Evolutionary conservation across 2,888 invertebrate species (phyloP).

Genomic region (Augochlorella aurata): DNA sequence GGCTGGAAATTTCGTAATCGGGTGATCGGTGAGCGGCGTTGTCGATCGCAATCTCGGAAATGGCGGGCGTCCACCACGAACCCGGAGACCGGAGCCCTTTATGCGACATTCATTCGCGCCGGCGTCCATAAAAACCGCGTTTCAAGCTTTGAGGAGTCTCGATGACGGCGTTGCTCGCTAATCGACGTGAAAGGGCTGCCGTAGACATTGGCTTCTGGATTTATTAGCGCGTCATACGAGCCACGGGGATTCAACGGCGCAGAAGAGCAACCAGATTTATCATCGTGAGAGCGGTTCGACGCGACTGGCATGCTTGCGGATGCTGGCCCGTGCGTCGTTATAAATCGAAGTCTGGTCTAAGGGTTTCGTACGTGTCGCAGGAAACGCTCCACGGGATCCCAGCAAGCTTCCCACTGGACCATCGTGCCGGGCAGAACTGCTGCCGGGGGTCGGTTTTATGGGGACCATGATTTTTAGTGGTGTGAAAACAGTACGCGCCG

Average conservation of each 20-base stretch:
- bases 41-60: slow-evolving; percentile 42
- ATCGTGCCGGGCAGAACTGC: background rate
- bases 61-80: slow-evolving; percentile 17
- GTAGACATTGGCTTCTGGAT: slow-evolving; percentile 54
- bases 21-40: slow-evolving; percentile 23
- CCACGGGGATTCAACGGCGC: slow-evolving; percentile 54
- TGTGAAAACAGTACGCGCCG: slow-evolving; percentile 19
- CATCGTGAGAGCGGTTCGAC: slow-evolving; percentile 62
- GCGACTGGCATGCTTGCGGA: slow-evolving; percentile 55
- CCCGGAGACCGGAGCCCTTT: slow-evolving; percentile 6
- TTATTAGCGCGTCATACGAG: slow-evolving; percentile 71
- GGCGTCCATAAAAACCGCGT: slow-evolving; percentile 33
- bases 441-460: slow-evolving; percentile 20
- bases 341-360: slow-evolving; percentile 60
- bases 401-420: background rate
- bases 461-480: slow-evolving; percentile 38
- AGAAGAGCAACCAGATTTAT: slow-evolving; percentile 68
- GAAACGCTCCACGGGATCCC: slow-evolving; percentile 41
- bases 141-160: slow-evolving; percentile 28
- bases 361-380: slow-evolving; percentile 50
- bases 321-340: slow-evolving; percentile 51
- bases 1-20: slow-evolving; percentile 7
- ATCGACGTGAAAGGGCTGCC: slow-evolving; percentile 44
- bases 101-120: slow-evolving; percentile 48
- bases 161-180: slow-evolving; percentile 33